Percentiles rank a stretch among this genome's conserved stretches.
Evolutionary conservation across 2,113 vertebrate genomes (phyloP).

Genomic region (Phrynosoma blainvillii): DNA sequence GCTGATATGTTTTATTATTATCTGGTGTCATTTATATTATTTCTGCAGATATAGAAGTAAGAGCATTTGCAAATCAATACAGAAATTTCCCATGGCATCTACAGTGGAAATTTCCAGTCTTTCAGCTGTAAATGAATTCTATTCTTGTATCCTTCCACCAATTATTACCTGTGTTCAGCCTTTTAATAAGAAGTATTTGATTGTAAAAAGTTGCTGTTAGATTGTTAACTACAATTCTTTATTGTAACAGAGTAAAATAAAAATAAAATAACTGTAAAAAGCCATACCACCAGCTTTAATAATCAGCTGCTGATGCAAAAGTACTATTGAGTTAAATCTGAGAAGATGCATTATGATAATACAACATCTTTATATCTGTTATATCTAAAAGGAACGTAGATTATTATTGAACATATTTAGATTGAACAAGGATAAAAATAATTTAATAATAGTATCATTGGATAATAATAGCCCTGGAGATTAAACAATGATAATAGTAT

Average conservation of each 20-base stretch:
- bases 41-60: constrained; percentile 80
- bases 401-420: too few species aligned
- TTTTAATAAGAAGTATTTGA: constrained; percentile 10
- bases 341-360: not conserved
- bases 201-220: constrained; percentile 13
- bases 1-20: not conserved
- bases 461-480: too few species aligned
- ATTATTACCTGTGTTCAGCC: constrained; percentile 17
- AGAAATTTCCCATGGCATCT: constrained; percentile 69
- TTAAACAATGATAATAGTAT: too few species aligned
- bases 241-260: not conserved
- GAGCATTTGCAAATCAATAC: constrained; percentile 72
- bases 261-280: not conserved
- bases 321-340: not conserved
- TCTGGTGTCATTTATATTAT: constrained; percentile 7
- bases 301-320: not conserved
- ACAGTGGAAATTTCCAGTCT: constrained; percentile 80
- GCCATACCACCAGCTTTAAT: not conserved
- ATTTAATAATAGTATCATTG: too few species aligned
- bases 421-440: too few species aligned
- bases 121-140: constrained; percentile 87
- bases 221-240: constrained; percentile 1
- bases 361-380: not conserved
- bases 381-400: not conserved
- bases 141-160: constrained; percentile 86